Evolutionary conservation across 2,797 vertebrate genomes (phyloP).

Genomic region (Muraenolepis orangiensis): DNA sequence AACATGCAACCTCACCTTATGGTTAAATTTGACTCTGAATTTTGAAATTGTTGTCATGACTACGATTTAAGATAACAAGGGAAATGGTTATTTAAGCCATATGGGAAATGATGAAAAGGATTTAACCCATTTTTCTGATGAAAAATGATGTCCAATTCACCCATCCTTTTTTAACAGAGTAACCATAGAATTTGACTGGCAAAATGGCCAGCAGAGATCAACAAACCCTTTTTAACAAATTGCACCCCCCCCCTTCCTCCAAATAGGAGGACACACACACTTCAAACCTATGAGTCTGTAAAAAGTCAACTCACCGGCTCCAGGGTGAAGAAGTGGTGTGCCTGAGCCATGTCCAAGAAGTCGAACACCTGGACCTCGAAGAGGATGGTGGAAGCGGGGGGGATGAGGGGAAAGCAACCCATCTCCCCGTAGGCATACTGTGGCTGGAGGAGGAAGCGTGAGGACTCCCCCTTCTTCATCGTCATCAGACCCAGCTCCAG

Average conservation of each 20-base stretch:
- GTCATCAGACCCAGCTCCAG: conserved; percentile 85
- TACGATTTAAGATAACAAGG: neutral
- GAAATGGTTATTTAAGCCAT: neutral
- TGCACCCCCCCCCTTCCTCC: neutral
- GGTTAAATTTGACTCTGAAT: neutral
- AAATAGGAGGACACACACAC: neutral
- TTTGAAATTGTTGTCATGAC: no score
- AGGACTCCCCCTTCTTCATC: conserved; percentile 88
- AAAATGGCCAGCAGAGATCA: neutral
- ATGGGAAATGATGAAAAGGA: no score
- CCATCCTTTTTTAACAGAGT: neutral
- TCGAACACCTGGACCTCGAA: conserved; percentile 88
- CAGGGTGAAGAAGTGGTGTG: conserved; percentile 78
- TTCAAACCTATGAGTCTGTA: neutral
- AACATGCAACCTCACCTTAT: neutral
- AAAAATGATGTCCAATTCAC: neutral
- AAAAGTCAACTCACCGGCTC: conserved; percentile 69
- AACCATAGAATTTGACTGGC: neutral
- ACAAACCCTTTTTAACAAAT: neutral
- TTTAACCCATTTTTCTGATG: no score
- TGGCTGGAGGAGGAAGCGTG: conserved; percentile 80
- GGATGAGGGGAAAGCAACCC: conserved; percentile 88
- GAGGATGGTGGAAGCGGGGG: conserved; percentile 73
- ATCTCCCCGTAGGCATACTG: conserved; percentile 81
- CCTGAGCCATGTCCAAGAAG: conserved; percentile 81